A percentile compares a stretch with the other conserved stretches of the same genome.
Conservation (phyloP, 2,797 vertebrate species). For the Sandelia bainsii region DNA sequence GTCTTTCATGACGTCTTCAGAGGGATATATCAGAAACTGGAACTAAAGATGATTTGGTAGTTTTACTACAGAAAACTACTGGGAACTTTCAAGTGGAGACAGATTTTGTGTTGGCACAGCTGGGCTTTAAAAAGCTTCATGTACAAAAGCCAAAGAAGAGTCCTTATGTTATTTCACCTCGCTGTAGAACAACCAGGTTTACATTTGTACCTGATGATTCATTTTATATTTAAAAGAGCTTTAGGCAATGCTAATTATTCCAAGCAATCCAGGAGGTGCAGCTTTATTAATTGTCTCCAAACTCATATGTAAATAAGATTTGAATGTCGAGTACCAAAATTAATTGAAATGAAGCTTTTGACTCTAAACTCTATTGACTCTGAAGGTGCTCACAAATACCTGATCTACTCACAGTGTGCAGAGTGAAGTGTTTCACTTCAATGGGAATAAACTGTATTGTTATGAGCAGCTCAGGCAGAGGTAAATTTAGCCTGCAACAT, state of each 20-base stretch:
- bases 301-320: neutral
- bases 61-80: no score
- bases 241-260: conserved; percentile 8
- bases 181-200: no score
- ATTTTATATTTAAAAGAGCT: no score
- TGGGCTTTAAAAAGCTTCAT: no score
- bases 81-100: no score
- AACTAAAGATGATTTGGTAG: no score
- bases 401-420: neutral
- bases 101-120: no score
- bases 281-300: neutral
- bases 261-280: conserved; percentile 9
- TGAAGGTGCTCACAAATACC: neutral
- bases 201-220: no score
- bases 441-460: conserved; percentile 34
- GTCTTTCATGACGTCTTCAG: no score
- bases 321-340: neutral
- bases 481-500: conserved; percentile 25
- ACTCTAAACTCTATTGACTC: neutral
- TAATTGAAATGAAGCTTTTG: conserved; percentile 3
- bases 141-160: no score
- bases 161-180: no score
- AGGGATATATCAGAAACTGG: no score
- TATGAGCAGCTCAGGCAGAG: conserved; percentile 25
- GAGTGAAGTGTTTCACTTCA: conserved; percentile 21